These are phyloP conservation scores for Cosmorhoe ocellata DNA, from an alignment of 2,888 invertebrate species.

Conservation along the genomic window DNA sequence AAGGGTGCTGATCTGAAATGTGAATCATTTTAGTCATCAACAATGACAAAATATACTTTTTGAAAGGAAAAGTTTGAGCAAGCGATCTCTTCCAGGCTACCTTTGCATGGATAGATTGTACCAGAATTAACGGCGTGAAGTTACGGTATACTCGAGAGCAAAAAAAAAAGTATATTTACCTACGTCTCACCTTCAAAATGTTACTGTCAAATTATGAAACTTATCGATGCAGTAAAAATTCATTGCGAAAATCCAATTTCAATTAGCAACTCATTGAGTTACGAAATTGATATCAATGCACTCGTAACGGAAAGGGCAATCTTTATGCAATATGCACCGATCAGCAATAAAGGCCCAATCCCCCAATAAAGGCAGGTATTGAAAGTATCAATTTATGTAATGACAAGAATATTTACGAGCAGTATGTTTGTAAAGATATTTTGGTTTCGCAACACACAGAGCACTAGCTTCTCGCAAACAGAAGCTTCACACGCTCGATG, in stretches of 20 bases:
- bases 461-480: background rate
- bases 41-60: too few species aligned
- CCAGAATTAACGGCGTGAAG: too few species aligned
- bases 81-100: too few species aligned
- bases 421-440: background rate
- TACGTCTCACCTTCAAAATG: too few species aligned
- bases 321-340: slow-evolving; percentile 24
- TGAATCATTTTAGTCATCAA: slow-evolving; percentile 1
- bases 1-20: background rate
- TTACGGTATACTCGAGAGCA: too few species aligned
- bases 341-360: slow-evolving; percentile 12
- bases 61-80: too few species aligned
- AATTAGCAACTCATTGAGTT: slow-evolving; percentile 22
- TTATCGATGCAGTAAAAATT: background rate
- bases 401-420: slow-evolving; percentile 12
- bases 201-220: too few species aligned
- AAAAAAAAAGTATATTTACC: too few species aligned
- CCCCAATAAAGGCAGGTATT: slow-evolving; percentile 12
- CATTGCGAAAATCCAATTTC: slow-evolving; percentile 1
- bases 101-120: too few species aligned
- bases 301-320: slow-evolving; percentile 25
- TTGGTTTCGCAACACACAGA: background rate
- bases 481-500: too few species aligned
- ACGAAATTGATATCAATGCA: slow-evolving; percentile 21
- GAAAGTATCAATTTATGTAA: slow-evolving; percentile 21